phyloP scores from a whole-genome alignment of 1,140 invertebrate genomes.

The Zaprionus gabonicus region DNA sequence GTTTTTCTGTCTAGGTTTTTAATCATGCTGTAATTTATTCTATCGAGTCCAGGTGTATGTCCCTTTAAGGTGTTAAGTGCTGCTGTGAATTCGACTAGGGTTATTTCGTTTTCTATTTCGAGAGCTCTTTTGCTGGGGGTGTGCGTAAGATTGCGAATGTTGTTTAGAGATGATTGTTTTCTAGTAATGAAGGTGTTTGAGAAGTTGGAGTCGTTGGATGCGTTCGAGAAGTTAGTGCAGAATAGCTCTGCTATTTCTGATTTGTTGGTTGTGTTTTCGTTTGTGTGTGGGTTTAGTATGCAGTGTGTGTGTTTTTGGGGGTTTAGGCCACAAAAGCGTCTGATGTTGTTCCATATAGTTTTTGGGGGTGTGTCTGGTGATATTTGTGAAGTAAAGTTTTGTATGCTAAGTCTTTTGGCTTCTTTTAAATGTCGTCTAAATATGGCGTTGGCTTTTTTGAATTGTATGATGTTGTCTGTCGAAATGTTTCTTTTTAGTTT shows the following conservation, averaged over 20 bases:
- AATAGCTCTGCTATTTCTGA: conserved; percentile 21
- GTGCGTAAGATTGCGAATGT: conserved; percentile 12
- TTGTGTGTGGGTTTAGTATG: conserved; percentile 12
- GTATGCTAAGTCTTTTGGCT: conserved; percentile 8
- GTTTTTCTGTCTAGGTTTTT: too few species aligned
- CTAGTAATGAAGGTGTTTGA: conserved; percentile 8
- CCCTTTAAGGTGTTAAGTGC: too few species aligned
- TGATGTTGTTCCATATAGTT: conserved; percentile 23
- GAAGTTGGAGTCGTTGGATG: conserved; percentile 1
- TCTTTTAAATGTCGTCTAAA: conserved; percentile 24
- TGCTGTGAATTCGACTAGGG: too few species aligned
- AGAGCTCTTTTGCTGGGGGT: conserved; percentile 19
- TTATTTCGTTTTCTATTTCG: conserved; percentile 21
- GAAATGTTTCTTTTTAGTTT: conserved; percentile 3
- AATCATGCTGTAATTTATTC: too few species aligned
- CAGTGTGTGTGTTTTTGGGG: conserved; percentile 10
- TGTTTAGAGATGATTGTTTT: conserved; percentile 29
- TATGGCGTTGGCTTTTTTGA: conserved; percentile 19
- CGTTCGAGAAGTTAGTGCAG: conserved; percentile 1
- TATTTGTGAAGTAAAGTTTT: conserved; percentile 18
- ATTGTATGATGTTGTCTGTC: conserved; percentile 12
- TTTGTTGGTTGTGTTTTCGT: conserved; percentile 20
- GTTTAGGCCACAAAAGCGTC: conserved; percentile 1
- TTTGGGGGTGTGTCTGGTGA: conserved; percentile 13
- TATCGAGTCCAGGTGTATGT: too few species aligned